phyloP scores from a whole-genome alignment of 2,888 invertebrate genomes.

The Beris chalybata region DNA sequence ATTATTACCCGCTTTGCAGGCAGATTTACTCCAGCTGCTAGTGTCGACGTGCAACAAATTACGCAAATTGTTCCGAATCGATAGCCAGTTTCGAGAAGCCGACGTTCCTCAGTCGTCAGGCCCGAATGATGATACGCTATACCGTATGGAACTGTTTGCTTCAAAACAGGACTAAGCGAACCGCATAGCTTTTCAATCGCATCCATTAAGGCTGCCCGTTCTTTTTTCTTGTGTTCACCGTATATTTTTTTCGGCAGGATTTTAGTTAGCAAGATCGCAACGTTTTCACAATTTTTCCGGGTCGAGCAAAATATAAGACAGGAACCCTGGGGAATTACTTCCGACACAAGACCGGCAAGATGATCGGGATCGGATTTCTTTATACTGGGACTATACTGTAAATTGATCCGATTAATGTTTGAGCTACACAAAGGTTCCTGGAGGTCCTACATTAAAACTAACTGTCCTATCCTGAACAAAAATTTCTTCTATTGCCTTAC shows the following conservation, averaged over 20 bases:
- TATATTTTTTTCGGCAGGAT: conserved; percentile 62
- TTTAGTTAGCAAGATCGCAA: conserved; percentile 74
- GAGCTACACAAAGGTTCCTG: not conserved
- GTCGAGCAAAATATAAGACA: conserved; percentile 93
- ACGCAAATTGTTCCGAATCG: conserved; percentile 81
- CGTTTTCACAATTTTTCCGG: conserved; percentile 90
- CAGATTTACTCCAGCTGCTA: conserved; percentile 97
- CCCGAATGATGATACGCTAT: conserved; percentile 95
- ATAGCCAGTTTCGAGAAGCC: conserved; percentile 81
- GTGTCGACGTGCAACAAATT: conserved; percentile 92
- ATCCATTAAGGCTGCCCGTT: conserved; percentile 64
- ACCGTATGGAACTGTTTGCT: conserved; percentile 73
- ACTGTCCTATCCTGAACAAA: conserved; percentile 59
- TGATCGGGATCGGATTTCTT: conserved; percentile 74
- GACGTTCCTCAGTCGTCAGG: conserved; percentile 83
- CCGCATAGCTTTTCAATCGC: conserved; percentile 69
- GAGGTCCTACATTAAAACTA: conserved; percentile 54
- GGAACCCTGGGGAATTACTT: conserved; percentile 76
- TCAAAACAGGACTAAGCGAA: conserved; percentile 67
- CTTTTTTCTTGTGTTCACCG: conserved; percentile 60
- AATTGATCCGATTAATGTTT: conserved; percentile 6
- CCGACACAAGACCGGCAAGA: conserved; percentile 76
- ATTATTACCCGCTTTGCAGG: conserved; percentile 90
- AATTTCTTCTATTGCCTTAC: conserved; percentile 58
- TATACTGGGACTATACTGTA: conserved; percentile 65